Conservation (phyloP, 30 jellyfish, hydroid and myxozoan species). For the Aurelia aurita complex sp. Pacific region DNA sequence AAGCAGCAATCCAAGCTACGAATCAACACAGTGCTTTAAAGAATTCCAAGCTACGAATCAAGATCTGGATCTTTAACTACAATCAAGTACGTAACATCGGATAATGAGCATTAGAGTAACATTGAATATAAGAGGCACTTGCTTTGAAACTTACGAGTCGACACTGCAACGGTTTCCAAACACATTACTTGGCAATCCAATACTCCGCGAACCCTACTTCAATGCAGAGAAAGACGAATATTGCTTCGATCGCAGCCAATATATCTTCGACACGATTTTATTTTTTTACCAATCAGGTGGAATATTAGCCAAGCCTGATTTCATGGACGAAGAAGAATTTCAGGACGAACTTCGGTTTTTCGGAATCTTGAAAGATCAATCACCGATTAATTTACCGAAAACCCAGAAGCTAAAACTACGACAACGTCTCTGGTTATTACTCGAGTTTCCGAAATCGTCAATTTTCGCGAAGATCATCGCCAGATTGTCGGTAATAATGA, state of each 20-base stretch:
- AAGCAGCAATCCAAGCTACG: too few relatives aligned
- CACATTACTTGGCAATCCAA: conserved; percentile 63
- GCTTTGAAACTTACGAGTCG: conserved; percentile 64
- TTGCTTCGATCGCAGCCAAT: conserved; percentile 49
- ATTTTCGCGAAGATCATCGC: conserved; percentile 39
- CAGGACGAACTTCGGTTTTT: conserved; percentile 69
- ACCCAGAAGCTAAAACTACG: neutral
- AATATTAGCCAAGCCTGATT: conserved; percentile 62
- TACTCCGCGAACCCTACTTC: conserved; percentile 33
- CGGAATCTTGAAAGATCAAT: conserved; percentile 51
- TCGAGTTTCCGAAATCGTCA: conserved; percentile 45
- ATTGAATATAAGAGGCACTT: conserved; percentile 58
- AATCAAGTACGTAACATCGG: too few relatives aligned
- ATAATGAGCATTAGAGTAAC: too few relatives aligned
- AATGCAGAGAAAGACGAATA: conserved; percentile 26
- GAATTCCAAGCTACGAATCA: too few relatives aligned
- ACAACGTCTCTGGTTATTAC: conserved; percentile 29
- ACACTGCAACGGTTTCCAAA: conserved; percentile 66
- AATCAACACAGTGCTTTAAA: too few relatives aligned
- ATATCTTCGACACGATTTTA: conserved; percentile 60
- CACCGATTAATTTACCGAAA: neutral
- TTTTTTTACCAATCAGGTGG: conserved; percentile 80
- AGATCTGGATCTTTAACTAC: too few relatives aligned
- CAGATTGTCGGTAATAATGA: conserved; percentile 34
- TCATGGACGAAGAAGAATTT: conserved; percentile 49